Evolutionary conservation across 2,113 vertebrate species (phyloP), one percentile per base, ranked within the genome.

Genomic region (Leptobrachium leishanense): DNA sequence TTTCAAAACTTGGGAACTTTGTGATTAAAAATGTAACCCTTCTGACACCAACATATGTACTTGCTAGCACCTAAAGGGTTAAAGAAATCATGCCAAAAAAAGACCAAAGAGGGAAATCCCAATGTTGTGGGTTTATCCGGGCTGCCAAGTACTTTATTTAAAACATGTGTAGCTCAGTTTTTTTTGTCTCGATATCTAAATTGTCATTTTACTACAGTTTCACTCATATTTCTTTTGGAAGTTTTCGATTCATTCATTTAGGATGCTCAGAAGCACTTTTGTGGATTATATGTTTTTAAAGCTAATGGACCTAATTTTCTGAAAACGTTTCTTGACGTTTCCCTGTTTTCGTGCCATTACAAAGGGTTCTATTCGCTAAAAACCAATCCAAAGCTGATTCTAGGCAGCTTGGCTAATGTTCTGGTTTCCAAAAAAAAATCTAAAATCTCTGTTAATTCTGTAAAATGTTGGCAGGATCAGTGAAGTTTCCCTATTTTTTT

Each of bases 71-170:
- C 11, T 5, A 12, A 41, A 68, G 50, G 9, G 55, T 59, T 59
- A 59, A 59, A 12, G 9, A 10, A 3, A 11, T 59, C 13, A 59
- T 12, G 3, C 55, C 42, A 8, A 77, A 31, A 31, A 31, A 11
- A 41, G 54, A 71, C 46, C 46, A 50, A 50, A 8, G 46, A 31
- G 57, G 76, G 67, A 71, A 70, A 77, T 70, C 76, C 13, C 53
- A 43, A 62, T 31, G 20, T 46, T 44, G 31, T 42, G 66, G 65
- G 15, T 55, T 40, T 41, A 40, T 44, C 43, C 15, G 20, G 6
- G 3, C 50, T 77, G 75, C 74, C 74, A 76, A 68, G 68, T 57
- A 13, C 7, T 12, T 76, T 43, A 76, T 76, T 68, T 68, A 15
- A 68, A 68, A 57, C 65, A 55, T 69, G 42, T 69, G 66, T 5